These are phyloP conservation scores for Tipula unca DNA, from an alignment of 2,888 invertebrate genomes.

Conservation along the genomic window DNA sequence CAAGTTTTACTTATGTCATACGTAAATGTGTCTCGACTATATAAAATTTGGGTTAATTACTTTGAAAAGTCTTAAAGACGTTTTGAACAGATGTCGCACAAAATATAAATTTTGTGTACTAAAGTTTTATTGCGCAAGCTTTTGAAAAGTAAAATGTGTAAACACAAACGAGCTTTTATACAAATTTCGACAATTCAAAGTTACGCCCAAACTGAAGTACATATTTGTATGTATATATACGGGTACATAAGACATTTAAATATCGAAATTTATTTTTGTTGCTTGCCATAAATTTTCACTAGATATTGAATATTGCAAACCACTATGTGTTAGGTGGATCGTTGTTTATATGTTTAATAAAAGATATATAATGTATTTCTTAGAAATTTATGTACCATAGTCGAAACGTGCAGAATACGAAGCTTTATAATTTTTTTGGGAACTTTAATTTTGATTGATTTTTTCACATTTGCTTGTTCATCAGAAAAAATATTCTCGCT, in stretches of 20 bases:
- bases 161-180: background rate
- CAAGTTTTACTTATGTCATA: background rate
- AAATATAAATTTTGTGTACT: background rate
- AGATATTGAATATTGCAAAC: background rate
- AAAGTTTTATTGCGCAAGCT: background rate
- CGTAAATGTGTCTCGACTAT: background rate
- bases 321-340: background rate
- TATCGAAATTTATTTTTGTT: background rate
- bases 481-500: background rate
- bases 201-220: background rate
- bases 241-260: background rate
- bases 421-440: background rate
- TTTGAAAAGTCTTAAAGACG: background rate
- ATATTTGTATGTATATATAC: too few species aligned
- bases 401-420: background rate
- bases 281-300: background rate
- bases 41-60: background rate
- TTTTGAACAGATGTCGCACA: background rate
- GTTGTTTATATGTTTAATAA: background rate
- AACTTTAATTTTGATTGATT: conserved; percentile 1
- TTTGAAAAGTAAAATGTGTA: background rate
- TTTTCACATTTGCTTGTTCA: background rate
- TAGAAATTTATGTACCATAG: background rate
- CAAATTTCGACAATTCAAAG: background rate
- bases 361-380: background rate